Base-by-base conservation (phyloP, 2,888 invertebrate genomes). In the Amitus sp. region DNA sequence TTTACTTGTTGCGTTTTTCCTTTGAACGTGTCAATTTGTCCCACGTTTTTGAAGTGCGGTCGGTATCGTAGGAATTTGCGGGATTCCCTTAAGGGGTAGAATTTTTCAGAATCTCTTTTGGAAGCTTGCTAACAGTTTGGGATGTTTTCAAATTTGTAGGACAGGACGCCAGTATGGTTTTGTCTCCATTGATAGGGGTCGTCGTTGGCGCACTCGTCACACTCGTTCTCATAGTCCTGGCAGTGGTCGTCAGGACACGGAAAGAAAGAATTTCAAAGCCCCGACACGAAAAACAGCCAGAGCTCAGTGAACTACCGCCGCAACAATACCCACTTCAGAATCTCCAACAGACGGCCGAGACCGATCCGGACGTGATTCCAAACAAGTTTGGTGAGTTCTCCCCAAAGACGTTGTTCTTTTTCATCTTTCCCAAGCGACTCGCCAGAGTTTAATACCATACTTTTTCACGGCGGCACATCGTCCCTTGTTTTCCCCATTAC, bases 361-460 rank as follows among this genome's bases (percentile, higher is more conserved):
- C 86, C 70, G 90, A 91, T 83, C 90, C 90, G 13, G 90, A 91
- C 81, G 87, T 90, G 61, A 90, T 91, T 79, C 90, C 90, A 65
- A 89, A 89, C 63, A 90, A 90, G 85, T 90, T 88, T 73, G 90
- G 90, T 90, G 83, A 84, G 83, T 72, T 52, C 42, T 23, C 28
- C 27, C 42, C 2, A 5, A 27, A 23, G 28, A 15, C 33, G 17
- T 7, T 12, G 12, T 27, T 42, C 18, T 43, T 47, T 53, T 47
- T 20, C 39, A 10, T 27, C 12, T 23, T 39, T 47, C 18, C 15
- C 17, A 19, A 40, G 46, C 47, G 18, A 12, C 54, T 33, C 28
- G 9, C 43, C 45, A 19, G 37, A 19, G 42, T 34, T 33, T 33
- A 52, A 51, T 51, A 43, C 27, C 51, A 10, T 51, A 43, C 12